These are phyloP conservation scores for Cyphomyrus discorhynchus DNA, from an alignment of 2,113 vertebrate species.

Conservation along the genomic window DNA sequence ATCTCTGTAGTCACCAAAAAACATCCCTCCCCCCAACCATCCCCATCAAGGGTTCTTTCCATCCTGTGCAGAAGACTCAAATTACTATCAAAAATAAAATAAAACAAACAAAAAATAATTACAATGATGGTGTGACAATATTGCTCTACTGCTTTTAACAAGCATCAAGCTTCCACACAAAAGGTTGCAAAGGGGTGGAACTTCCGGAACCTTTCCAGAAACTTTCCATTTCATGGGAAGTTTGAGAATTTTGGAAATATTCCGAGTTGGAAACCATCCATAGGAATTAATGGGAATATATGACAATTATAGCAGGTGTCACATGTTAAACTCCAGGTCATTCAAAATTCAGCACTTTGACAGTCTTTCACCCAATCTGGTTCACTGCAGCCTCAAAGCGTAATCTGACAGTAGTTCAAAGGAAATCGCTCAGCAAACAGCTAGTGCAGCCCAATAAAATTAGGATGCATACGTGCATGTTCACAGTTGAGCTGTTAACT, in stretches of 20 bases:
- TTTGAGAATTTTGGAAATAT: too few species aligned
- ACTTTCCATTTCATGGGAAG: too few species aligned
- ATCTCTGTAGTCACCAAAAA: slow-evolving; percentile 10
- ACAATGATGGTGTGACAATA: background rate
- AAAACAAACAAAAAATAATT: background rate
- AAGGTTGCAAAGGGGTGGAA: too few species aligned
- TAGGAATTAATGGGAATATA: too few species aligned
- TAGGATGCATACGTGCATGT: background rate
- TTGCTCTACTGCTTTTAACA: background rate
- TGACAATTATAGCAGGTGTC: too few species aligned
- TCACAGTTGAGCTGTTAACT: background rate
- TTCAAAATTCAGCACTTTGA: background rate
- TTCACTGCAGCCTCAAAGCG: slow-evolving; percentile 21
- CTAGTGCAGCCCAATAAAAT: background rate
- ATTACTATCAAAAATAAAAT: background rate
- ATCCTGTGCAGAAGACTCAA: background rate
- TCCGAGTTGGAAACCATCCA: too few species aligned
- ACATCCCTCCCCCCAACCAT: background rate
- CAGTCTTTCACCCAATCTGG: slow-evolving; percentile 1
- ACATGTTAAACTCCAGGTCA: background rate
- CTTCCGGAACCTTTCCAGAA: too few species aligned
- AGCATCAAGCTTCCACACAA: background rate
- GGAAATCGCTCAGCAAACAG: background rate
- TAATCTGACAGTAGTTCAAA: slow-evolving; percentile 24
- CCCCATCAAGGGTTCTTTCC: background rate